phyloP scores from a whole-genome alignment of 2,797 vertebrate genomes.

The Tapera naevia region DNA sequence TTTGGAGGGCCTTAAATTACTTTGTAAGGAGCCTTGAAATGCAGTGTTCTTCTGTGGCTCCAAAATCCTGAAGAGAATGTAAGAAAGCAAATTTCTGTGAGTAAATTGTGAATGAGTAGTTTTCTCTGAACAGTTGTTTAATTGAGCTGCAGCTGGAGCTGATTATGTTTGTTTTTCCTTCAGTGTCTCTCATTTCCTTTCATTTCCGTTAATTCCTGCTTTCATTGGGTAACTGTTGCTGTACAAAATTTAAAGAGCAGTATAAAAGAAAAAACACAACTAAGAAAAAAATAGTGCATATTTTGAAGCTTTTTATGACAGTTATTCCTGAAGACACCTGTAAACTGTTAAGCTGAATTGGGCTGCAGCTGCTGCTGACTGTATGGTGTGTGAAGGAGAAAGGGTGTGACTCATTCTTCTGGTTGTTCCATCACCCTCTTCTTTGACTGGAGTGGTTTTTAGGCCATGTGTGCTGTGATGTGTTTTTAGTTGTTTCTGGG shows the following conservation, averaged over 20 bases:
- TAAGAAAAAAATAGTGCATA: background rate
- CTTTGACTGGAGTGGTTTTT: background rate
- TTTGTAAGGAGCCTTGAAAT: background rate
- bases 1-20: background rate
- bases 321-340: constrained; percentile 60
- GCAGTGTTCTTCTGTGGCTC: background rate
- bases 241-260: constrained; percentile 32
- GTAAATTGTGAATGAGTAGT: constrained; percentile 32
- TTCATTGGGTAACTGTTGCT: constrained; percentile 50
- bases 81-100: constrained; percentile 33
- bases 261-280: background rate
- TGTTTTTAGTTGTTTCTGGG: background rate
- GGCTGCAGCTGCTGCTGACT: constrained; percentile 26
- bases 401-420: constrained; percentile 23
- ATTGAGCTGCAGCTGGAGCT: constrained; percentile 69
- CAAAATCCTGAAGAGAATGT: constrained; percentile 1
- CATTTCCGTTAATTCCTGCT: constrained; percentile 58
- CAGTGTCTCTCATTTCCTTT: constrained; percentile 66
- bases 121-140: constrained; percentile 41
- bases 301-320: constrained; percentile 18
- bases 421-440: background rate
- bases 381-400: background rate
- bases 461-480: background rate
- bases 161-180: constrained; percentile 67
- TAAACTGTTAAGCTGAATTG: constrained; percentile 27